These are phyloP conservation scores for Xanthostigma xanthostigma DNA, from an alignment of 2,888 invertebrate genomes.

Conservation along the genomic window DNA sequence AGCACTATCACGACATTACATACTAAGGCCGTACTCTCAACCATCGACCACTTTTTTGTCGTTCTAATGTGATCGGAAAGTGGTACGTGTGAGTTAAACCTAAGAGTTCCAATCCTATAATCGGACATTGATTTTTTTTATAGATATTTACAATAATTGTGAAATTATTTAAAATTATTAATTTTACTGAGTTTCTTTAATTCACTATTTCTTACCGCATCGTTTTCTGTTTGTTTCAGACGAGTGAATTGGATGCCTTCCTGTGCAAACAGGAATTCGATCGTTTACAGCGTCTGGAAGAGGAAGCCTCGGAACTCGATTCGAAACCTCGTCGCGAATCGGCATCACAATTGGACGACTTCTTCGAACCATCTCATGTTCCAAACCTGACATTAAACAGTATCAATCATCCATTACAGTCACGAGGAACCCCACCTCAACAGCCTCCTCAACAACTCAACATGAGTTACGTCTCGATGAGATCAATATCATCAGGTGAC, in stretches of 20 bases:
- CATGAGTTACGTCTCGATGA: conserved; percentile 38
- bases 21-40: too few relatives aligned
- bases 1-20: too few relatives aligned
- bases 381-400: too few relatives aligned
- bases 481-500: conserved; percentile 38
- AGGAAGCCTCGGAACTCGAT: conserved; percentile 30
- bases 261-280: conserved; percentile 64
- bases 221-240: conserved; percentile 33
- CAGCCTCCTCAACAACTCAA: conserved; percentile 4
- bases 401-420: conserved; percentile 2
- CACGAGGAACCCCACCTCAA: conserved; percentile 5
- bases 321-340: conserved; percentile 40
- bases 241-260: conserved; percentile 65
- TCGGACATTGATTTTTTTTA: too few relatives aligned
- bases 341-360: conserved; percentile 48
- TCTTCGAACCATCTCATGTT: conserved; percentile 39
- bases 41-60: too few relatives aligned
- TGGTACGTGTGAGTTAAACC: too few relatives aligned
- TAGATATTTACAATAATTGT: too few relatives aligned
- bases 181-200: too few relatives aligned
- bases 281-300: conserved; percentile 44
- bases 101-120: too few relatives aligned
- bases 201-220: too few relatives aligned
- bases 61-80: too few relatives aligned
- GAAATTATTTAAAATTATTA: too few relatives aligned